Evolutionary conservation across 2,888 invertebrate species (phyloP), one percentile per base, ranked within the genome.

Genomic region (Acleris sparsana): DNA sequence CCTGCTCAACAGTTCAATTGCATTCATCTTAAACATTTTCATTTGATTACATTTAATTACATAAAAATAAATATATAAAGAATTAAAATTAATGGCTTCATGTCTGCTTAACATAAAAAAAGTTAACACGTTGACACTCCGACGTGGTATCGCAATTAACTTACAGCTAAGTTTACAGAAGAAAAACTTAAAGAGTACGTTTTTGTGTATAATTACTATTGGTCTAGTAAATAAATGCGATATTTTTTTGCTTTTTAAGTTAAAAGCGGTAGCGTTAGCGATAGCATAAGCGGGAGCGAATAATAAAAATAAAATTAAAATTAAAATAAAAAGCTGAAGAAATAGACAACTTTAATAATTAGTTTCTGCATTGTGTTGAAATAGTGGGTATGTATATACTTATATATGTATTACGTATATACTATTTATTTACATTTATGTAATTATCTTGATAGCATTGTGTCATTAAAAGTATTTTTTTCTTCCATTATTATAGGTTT

Each of bases 171-270:
- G 33, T 33, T 33, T 33, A 33, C 7, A 7, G 33, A 3, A 7
- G n/a, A 25, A 48, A 43, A 48, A 46, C 22, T 46, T 59, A 64
- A 64, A 64, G 49, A 53, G 64, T 60, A 46, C 39, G 55, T 64
- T 53, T 64, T 46, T 64, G 53, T 55, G 29, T 43, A 59, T 64
- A 58, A 64, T 60, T 64, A 55, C 64, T 60, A 11, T 18, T 49
- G 49, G 48, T 62, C 6, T 53, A 53, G 29, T 43, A 49, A 59
- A 25, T 25, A 25, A 5, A 59, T 25, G 53, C 63, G 48, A 59
- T 64, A 55, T 55, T 64, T 64, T 33, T 11, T 25, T 49, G n/a
- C n/a, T n/a, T 25, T 43, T 29, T 3, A n/a, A 64, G 59, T 43
- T 13, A 64, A 5, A 25, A 53, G 46, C 18, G 53, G 17, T 7